Evolutionary conservation across 2,113 vertebrate genomes (phyloP).

Genomic region (Channa argus): DNA sequence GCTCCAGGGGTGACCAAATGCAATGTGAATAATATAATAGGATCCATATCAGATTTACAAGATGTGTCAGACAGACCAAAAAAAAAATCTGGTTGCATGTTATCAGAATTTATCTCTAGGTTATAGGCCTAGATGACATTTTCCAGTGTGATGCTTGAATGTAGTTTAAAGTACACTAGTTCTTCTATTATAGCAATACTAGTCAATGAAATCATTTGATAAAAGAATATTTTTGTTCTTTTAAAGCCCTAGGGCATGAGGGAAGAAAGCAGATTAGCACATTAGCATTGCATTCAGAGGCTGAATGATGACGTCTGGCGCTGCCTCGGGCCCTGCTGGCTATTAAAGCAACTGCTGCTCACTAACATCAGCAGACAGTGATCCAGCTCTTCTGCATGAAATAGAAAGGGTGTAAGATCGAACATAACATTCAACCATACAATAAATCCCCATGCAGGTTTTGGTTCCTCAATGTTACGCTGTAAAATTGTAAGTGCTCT

Average conservation of each 20-base stretch:
- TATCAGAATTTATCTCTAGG: too few species aligned
- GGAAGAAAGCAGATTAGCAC: conserved; percentile 55
- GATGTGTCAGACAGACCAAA: too few species aligned
- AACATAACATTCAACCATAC: background rate
- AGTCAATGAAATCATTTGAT: conserved; percentile 54
- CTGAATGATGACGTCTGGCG: conserved; percentile 45
- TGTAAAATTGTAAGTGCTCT: background rate
- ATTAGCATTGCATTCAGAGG: conserved; percentile 25
- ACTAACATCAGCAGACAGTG: conserved; percentile 34
- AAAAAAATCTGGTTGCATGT: too few species aligned
- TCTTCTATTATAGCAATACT: background rate
- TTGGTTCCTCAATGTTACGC: background rate
- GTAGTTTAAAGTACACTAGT: background rate
- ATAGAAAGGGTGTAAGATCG: conserved; percentile 19
- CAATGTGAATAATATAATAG: conserved; percentile 21
- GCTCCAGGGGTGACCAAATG: conserved; percentile 36
- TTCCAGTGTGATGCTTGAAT: background rate
- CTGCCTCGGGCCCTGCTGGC: conserved; percentile 46
- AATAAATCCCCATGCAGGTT: background rate
- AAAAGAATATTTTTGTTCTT: conserved; percentile 26
- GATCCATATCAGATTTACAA: conserved; percentile 8
- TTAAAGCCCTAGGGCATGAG: conserved; percentile 34
- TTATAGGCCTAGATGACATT: background rate
- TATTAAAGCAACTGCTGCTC: conserved; percentile 29
- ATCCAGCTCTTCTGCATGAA: conserved; percentile 12